phyloP scores from a whole-genome alignment of 2,113 vertebrate genomes.

The Varanus komodoensis region DNA sequence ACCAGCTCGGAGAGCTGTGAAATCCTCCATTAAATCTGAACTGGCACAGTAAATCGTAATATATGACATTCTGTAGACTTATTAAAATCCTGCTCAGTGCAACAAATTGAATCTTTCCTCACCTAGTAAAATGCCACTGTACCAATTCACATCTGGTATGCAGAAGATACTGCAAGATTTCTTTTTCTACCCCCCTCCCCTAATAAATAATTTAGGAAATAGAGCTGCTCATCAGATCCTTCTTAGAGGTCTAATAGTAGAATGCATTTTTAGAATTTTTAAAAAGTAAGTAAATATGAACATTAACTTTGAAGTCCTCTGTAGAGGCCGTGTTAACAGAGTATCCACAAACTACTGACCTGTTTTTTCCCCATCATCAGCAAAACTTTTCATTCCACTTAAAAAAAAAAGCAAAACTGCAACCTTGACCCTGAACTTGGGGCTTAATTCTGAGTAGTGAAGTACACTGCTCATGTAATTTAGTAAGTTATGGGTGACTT shows the following conservation, averaged over 20 bases:
- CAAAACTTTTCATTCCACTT: too few species aligned
- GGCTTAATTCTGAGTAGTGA: too few species aligned
- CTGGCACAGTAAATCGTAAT: background rate
- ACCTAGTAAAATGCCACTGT: background rate
- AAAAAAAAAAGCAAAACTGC: too few species aligned
- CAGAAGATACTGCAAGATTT: background rate
- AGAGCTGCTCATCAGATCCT: background rate
- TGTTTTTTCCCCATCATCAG: too few species aligned
- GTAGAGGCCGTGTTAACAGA: too few species aligned
- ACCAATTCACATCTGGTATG: background rate
- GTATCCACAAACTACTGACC: too few species aligned
- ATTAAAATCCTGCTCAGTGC: slow-evolving; percentile 17
- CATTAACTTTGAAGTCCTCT: too few species aligned
- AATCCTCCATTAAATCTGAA: slow-evolving; percentile 21
- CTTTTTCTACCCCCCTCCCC: background rate
- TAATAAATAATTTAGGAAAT: background rate
- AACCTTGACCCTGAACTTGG: too few species aligned
- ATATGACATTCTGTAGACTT: background rate
- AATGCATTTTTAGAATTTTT: slow-evolving; percentile 11
- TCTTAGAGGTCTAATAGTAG: background rate
- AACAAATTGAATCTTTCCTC: slow-evolving; percentile 33
- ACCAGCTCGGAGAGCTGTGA: slow-evolving; percentile 3
- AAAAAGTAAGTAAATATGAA: slow-evolving; percentile 53
- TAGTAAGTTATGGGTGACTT: slow-evolving; percentile 20
- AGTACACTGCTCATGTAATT: background rate